Evolutionary conservation across 1,140 invertebrate genomes (phyloP).

Genomic region (Sinella curviseta): DNA sequence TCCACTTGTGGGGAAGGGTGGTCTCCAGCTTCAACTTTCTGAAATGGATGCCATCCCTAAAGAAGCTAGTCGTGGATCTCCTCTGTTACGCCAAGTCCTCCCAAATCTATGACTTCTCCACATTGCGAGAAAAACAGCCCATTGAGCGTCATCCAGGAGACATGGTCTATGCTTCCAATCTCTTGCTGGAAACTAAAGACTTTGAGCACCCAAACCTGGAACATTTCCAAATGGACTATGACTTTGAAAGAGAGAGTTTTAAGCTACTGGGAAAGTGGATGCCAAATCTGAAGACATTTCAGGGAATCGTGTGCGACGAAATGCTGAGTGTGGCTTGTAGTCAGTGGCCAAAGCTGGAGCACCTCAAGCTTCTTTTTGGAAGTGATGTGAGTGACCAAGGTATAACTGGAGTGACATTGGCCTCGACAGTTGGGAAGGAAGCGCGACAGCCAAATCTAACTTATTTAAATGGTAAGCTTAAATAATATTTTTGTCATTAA

Average conservation of each 20-base stretch:
- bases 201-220: background rate
- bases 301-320: background rate
- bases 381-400: background rate
- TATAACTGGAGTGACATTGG: background rate
- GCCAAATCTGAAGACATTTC: background rate
- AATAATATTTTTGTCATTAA: no score
- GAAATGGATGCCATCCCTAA: background rate
- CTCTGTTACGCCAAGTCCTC: background rate
- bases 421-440: background rate
- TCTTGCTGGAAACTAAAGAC: background rate
- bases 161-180: background rate
- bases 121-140: background rate
- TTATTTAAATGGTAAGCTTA: no score
- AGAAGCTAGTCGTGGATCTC: background rate
- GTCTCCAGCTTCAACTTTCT: background rate
- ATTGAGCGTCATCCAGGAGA: background rate
- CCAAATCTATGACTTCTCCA: background rate
- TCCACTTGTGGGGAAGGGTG: background rate
- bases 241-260: background rate
- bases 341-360: background rate
- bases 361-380: background rate
- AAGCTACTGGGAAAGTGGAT: background rate
- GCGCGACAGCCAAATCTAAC: background rate
- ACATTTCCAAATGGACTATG: background rate
- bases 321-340: background rate